These are phyloP conservation scores for Pachymerium ferrugineum DNA, from an alignment of 2,888 invertebrate species.

Conservation along the genomic window DNA sequence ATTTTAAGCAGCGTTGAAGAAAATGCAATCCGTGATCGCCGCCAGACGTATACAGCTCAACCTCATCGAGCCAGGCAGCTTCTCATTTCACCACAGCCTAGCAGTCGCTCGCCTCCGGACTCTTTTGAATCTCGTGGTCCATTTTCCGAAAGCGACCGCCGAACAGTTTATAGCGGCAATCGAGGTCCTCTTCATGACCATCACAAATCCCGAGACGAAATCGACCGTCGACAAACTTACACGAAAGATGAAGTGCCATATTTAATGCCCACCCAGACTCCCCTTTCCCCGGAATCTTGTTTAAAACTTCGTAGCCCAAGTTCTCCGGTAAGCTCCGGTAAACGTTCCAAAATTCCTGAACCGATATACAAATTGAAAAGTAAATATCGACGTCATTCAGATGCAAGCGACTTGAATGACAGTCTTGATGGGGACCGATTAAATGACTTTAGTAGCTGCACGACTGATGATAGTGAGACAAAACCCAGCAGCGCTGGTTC, in stretches of 20 bases:
- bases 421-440: neutral
- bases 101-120: neutral
- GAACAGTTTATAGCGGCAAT: no score
- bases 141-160: no score
- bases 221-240: neutral
- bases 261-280: neutral
- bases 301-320: no score
- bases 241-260: neutral
- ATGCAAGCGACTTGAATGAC: neutral
- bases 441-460: neutral
- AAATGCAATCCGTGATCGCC: no score
- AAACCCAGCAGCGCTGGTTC: neutral
- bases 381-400: neutral
- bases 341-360: neutral
- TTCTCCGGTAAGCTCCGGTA: neutral
- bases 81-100: no score
- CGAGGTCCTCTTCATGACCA: no score
- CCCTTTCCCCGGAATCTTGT: neutral
- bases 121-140: neutral
- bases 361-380: neutral
- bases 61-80: no score
- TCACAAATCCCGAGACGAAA: neutral
- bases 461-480: neutral
- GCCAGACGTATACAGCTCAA: neutral
- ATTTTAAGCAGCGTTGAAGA: no score